Percentiles rank a stretch among this genome's conserved stretches.
These are phyloP conservation scores for Melanargia galathea DNA, from an alignment of 2,888 invertebrate species.

Conservation along the genomic window DNA sequence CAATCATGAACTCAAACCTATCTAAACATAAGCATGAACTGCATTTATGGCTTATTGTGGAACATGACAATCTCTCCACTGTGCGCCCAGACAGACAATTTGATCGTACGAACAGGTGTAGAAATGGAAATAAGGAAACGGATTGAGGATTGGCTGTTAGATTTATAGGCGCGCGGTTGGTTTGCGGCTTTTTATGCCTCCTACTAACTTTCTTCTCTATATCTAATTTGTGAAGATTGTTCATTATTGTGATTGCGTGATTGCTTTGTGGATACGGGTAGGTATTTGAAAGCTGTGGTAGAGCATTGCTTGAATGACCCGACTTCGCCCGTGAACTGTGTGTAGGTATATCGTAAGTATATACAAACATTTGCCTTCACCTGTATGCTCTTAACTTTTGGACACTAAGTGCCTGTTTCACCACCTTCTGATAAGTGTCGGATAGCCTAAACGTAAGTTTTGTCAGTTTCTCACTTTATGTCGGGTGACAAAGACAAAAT, in stretches of 20 bases:
- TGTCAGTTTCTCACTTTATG: too few relatives aligned
- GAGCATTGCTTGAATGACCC: background rate
- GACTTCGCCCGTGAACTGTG: background rate
- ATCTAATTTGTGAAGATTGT: slow-evolving; percentile 40
- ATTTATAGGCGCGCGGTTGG: slow-evolving; percentile 60
- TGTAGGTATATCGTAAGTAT: background rate
- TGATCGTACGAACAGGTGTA: slow-evolving; percentile 51
- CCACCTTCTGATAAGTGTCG: too few relatives aligned
- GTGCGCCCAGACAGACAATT: slow-evolving; percentile 42
- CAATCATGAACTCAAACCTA: background rate
- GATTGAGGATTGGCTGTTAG: slow-evolving; percentile 49
- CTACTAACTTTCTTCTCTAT: slow-evolving; percentile 40
- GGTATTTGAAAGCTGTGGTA: slow-evolving; percentile 7
- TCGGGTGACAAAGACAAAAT: too few relatives aligned
- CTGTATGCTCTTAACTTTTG: too few relatives aligned
- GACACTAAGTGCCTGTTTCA: too few relatives aligned
- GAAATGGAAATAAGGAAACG: slow-evolving; percentile 68
- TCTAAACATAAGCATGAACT: background rate
- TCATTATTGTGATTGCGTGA: slow-evolving; percentile 36
- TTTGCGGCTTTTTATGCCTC: slow-evolving; percentile 44
- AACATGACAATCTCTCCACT: slow-evolving; percentile 19
- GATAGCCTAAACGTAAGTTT: too few relatives aligned
- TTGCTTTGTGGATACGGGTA: slow-evolving; percentile 23
- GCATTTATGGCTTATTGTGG: background rate
- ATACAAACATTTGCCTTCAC: background rate